Base-by-base conservation (phyloP, 2,797 vertebrate species). In the Tokudaia tokunoshimensis region DNA sequence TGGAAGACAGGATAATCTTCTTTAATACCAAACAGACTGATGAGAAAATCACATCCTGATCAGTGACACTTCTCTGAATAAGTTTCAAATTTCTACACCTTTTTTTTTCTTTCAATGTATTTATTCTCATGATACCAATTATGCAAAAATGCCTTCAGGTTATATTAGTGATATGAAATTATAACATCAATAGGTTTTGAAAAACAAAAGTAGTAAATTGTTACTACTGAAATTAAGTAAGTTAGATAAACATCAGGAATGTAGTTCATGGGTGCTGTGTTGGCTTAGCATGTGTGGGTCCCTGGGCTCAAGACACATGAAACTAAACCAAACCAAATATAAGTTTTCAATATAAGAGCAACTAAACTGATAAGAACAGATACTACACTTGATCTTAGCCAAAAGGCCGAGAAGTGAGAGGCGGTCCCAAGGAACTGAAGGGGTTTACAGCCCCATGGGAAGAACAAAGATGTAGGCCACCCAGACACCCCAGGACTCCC, bases 131-230 rank as follows among this genome's bases (percentile, higher is more conserved):
- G 34, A 47, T 20, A 47, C 57, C 29, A 34, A 8, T 95, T 59
- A 57, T 6, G 75, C 4, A 89, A 20, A 50, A 22, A 75, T n/a
- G 14, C 11, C 75, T 52, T 63, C 50, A 89, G 85, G 31, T 74
- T 88, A 50, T 44, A 82, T 91, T 81, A 52, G 70, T 94, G 3
- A 78, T 50, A 22, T 26, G 63, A 84, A 88, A 92, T 88, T 93
- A 3, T 22, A 19, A 37, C 57, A 24, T 52, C 63, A 86, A 86
- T 70, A 14, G 34, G 1, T 70, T n/a, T n/a, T 94, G 59, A 59
- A 22, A 61, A 91, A 44, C 95, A 79, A 13, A 96, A 72, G 78
- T 44, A 63, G 55, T 22, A 44, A 34, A 83, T 50, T 84, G 12
- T 26, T 83, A 44, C 47, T 75, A 1, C 91, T 89, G 15, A 89